Conservation (phyloP, 2,888 invertebrate species). For the Hedychridium roseum region DNA sequence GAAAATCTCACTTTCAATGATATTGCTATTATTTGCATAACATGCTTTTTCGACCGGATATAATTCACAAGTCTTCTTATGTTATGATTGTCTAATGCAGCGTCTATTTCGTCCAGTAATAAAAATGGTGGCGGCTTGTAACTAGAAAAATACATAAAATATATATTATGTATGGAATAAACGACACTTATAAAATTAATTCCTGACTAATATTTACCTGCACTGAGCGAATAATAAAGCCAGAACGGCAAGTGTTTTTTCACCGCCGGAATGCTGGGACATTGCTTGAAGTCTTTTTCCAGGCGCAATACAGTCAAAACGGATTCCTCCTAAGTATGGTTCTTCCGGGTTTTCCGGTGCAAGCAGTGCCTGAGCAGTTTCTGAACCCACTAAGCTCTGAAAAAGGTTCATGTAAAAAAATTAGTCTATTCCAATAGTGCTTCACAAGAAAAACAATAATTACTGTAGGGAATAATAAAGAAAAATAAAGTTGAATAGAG, state of each 20-base stretch:
- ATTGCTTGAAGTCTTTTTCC: constrained; percentile 96
- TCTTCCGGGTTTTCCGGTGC: constrained; percentile 97
- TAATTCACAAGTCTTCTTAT: constrained; percentile 95
- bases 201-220: constrained; percentile 66
- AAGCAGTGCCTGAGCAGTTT: constrained; percentile 90
- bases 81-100: constrained; percentile 96
- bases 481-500: constrained; percentile 5
- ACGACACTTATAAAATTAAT: not conserved
- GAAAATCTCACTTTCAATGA: constrained; percentile 96
- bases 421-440: too few relatives aligned
- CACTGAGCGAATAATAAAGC: constrained; percentile 96
- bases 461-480: constrained; percentile 3
- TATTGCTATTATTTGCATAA: constrained; percentile 94
- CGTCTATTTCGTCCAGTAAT: constrained; percentile 98
- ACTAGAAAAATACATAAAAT: constrained; percentile 62
- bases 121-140: constrained; percentile 97
- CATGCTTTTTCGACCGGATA: constrained; percentile 84
- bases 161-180: not conserved
- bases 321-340: constrained; percentile 96
- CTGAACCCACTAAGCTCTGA: constrained; percentile 83
- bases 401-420: too few relatives aligned
- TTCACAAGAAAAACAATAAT: too few relatives aligned
- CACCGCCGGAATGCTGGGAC: constrained; percentile 97
- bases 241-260: constrained; percentile 96
- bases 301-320: constrained; percentile 97